Base-by-base conservation (phyloP, 2,888 invertebrate genomes). In the Himalopsyche tibetana region DNA sequence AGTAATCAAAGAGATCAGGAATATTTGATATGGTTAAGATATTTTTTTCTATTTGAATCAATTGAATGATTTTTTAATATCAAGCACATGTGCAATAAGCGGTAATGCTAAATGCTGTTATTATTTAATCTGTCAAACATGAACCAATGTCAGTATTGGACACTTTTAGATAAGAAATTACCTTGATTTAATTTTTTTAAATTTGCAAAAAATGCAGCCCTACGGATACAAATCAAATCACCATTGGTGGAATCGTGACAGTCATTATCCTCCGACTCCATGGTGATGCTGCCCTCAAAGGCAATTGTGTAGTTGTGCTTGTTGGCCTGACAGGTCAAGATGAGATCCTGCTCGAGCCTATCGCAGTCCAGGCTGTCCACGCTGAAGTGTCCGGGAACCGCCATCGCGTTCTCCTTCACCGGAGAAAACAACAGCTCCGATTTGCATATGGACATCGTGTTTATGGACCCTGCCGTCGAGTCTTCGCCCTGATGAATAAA, bases 251-350 rank as follows among this genome's bases (percentile, higher is more conserved):
- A 36, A 40, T 85, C 88, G 9, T 55, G 83, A 92, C 95, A 96
- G 92, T 96, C 96, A 91, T 96, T 96, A 91, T 96, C 97, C 92
- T 97, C 97, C 84, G 97, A 97, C 92, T 96, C 97, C 93, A 96
- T 95, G 89, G 96, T 96, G 89, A 96, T 94, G 90, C 97, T 97
- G 90, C 97, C 98, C 93, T 98, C 98, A 90, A 98, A 98, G 89
- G 98, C 98, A 90, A 98, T 98, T 89, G 98, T 98, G 91, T 98
- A 98, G 93, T 98, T 98, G 92, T 98, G 97, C 93, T 98, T 98
- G 92, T 98, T 97, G 88, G 97, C 96, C 92, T 97, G 96, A 92
- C 98, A 98, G 88, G 98, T 98, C 89, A 98, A 94, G 91, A 98
- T 96, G 91, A 98, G 96, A 90, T 97, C 97, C 90, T 96, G 96